Base-by-base conservation (phyloP, 1,140 invertebrate genomes). In the Schlechtendalia chinensis region DNA sequence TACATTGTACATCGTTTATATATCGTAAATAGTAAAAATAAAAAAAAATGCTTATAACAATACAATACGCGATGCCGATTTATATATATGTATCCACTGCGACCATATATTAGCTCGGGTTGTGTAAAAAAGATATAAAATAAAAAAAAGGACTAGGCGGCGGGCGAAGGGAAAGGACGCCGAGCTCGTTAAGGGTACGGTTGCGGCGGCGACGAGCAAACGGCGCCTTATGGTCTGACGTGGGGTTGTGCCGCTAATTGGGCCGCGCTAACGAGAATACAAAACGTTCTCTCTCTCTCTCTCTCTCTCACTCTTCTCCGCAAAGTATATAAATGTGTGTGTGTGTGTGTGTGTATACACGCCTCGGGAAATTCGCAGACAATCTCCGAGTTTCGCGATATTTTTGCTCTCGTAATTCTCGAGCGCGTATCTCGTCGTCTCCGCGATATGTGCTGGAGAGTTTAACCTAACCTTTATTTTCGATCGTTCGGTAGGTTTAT, bases 201-300 rank as follows among this genome's bases (percentile, higher is more conserved):
- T 45, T 58, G 53, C 10, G 74, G 74, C 53, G n/a, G 75, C 29
- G 75, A 50, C 72, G 72, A 45, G 58, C 54, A 45, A 59, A 59
- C 54, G 75, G 75, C 75, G 75, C 75, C 75, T 79, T 61, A 79
- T 61, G 75, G 75, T 79, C 75, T 79, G 75, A 63, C 75, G 58
- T 63, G 56, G 39, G 75, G 56, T 29, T 47, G 58, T 59, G 32
- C 56, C 75, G 75, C 56, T 79, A 79, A 79, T 79, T 79, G 75
- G 75, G 39, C 75, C 24, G 56, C 75, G 75, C 54, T 79, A 61
- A 79, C 54, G 75, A 79, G 56, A 79, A 79, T 61, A 79, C 75
- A 79, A 79, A 79, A 79, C 45, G 58, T 22, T 61, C 39, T 29
- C 10, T n/a, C 4, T 29, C n/a, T 54, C 24, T 72, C 50, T 29